Percentiles rank a stretch among this genome's conserved stretches.
phyloP scores from a whole-genome alignment of 2,888 invertebrate species.

The Resseliella maxima region DNA sequence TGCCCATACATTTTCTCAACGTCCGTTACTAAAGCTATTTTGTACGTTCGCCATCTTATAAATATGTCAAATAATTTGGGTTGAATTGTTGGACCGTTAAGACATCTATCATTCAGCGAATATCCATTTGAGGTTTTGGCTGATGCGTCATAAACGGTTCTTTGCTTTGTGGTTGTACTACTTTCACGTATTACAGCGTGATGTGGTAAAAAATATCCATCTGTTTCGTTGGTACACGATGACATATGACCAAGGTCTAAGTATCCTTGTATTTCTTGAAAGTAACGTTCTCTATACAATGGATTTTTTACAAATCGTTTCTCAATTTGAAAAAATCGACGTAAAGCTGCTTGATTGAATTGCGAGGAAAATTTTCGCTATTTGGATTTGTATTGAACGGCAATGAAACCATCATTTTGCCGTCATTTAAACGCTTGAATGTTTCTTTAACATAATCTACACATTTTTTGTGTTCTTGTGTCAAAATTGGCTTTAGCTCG shows the following conservation, averaged over 20 bases:
- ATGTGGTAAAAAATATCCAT: constrained; percentile 38
- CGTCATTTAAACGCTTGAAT: background rate
- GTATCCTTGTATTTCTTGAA: background rate
- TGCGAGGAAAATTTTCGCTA: background rate
- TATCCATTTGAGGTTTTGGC: constrained; percentile 36
- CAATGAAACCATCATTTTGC: background rate
- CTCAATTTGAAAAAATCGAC: background rate
- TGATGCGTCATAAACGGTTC: constrained; percentile 1
- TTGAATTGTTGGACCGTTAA: constrained; percentile 57
- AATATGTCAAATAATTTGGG: background rate
- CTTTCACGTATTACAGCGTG: constrained; percentile 5
- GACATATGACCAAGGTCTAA: background rate
- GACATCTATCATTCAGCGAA: constrained; percentile 57
- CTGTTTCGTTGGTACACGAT: background rate
- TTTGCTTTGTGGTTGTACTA: constrained; percentile 57
- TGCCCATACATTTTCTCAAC: constrained; percentile 59
- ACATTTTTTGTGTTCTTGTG: background rate
- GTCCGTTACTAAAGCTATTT: constrained; percentile 45
- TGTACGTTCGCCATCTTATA: constrained; percentile 7
- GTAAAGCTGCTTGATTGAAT: background rate
- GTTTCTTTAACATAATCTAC: no score
- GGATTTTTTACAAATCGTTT: background rate
- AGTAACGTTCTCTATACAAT: background rate
- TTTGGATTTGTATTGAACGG: background rate
- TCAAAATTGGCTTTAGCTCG: background rate